Percentiles rank a stretch among this genome's conserved stretches.
phyloP scores from a whole-genome alignment of 2,888 invertebrate genomes.

The Hypomecis punctinalis region DNA sequence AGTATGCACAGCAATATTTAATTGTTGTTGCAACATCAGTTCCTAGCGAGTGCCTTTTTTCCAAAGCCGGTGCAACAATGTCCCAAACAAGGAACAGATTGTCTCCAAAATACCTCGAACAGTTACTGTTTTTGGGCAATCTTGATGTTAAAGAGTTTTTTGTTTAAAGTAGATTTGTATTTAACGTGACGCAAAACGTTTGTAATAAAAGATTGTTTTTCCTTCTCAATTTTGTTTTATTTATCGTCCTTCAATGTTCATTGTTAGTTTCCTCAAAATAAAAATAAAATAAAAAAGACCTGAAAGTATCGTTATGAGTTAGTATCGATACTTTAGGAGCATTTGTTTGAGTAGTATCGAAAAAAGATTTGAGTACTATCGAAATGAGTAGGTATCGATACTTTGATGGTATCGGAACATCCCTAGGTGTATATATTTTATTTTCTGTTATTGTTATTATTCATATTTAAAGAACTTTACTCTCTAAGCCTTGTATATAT shows the following conservation, averaged over 20 bases:
- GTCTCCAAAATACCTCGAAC: slow-evolving; percentile 46
- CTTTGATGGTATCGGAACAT: slow-evolving; percentile 33
- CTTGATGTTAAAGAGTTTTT: slow-evolving; percentile 32
- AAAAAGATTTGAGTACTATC: slow-evolving; percentile 25
- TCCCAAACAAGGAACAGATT: slow-evolving; percentile 52
- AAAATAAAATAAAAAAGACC: neutral
- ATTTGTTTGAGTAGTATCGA: slow-evolving; percentile 10
- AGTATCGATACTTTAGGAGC: slow-evolving; percentile 29
- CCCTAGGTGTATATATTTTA: too few species aligned
- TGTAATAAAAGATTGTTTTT: slow-evolving; percentile 32
- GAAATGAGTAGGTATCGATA: slow-evolving; percentile 36
- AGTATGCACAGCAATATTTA: slow-evolving; percentile 52
- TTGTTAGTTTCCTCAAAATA: slow-evolving; percentile 21
- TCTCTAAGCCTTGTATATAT: too few species aligned
- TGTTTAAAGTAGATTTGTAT: slow-evolving; percentile 10
- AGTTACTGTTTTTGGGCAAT: slow-evolving; percentile 43
- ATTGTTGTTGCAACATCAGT: slow-evolving; percentile 53
- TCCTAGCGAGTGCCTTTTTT: slow-evolving; percentile 55
- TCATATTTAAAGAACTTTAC: too few species aligned
- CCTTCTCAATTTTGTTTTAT: slow-evolving; percentile 33
- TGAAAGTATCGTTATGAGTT: slow-evolving; percentile 34
- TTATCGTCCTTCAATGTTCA: slow-evolving; percentile 31
- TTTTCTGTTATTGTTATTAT: too few species aligned
- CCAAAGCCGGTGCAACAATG: slow-evolving; percentile 53
- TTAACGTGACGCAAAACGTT: slow-evolving; percentile 40